These are phyloP conservation scores for Rissa tridactyla DNA, from an alignment of 2,113 vertebrate genomes.

Conservation along the genomic window DNA sequence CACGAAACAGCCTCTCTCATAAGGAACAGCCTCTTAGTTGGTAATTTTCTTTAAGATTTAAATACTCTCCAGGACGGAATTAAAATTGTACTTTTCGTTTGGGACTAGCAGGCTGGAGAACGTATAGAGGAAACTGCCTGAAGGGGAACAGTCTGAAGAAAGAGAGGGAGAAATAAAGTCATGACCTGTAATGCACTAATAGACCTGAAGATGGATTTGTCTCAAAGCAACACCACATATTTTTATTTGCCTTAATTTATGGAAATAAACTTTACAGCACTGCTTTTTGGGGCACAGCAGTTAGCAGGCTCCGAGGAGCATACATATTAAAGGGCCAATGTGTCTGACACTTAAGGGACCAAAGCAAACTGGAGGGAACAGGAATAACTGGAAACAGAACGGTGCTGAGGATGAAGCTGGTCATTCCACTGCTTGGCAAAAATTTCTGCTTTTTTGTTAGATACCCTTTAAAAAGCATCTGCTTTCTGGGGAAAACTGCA, in stretches of 20 bases:
- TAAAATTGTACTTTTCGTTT: background rate
- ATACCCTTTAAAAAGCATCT: background rate
- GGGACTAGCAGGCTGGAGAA: background rate
- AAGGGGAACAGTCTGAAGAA: background rate
- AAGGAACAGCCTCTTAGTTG: background rate
- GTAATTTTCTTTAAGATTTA: slow-evolving; percentile 30
- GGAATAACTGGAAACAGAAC: background rate
- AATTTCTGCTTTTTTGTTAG: background rate
- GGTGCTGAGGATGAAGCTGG: background rate
- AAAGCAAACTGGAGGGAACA: background rate
- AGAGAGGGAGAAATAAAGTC: background rate
- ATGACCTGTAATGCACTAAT: background rate
- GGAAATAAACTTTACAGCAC: background rate
- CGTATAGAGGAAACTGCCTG: background rate
- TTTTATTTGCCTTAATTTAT: background rate
- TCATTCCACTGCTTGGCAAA: background rate
- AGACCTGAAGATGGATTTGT: background rate
- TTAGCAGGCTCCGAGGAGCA: background rate
- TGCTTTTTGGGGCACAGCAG: background rate
- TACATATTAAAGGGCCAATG: background rate
- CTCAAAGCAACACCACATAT: background rate
- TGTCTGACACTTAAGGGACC: background rate
- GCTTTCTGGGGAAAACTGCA: background rate
- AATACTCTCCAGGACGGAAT: background rate
- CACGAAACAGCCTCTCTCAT: background rate